Percentiles rank a stretch among this genome's conserved stretches.
Evolutionary conservation across 1,140 invertebrate genomes (phyloP).

Genomic region (Tetramorium simillimum): DNA sequence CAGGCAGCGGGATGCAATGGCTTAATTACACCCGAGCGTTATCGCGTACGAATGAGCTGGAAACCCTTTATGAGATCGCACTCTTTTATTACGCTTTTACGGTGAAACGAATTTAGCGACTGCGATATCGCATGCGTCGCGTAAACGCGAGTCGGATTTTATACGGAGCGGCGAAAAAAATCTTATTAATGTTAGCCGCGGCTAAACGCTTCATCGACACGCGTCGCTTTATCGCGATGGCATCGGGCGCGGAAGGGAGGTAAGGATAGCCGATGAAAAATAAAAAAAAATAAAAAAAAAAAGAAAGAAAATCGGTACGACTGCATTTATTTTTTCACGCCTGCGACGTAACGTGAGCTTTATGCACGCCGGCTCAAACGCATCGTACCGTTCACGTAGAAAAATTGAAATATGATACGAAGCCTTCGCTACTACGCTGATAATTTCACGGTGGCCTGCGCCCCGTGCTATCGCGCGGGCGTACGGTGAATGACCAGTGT

Average conservation of each 20-base stretch:
- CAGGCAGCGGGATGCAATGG: conserved; percentile 47
- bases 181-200: conserved; percentile 15
- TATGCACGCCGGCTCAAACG: background rate
- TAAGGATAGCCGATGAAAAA: background rate
- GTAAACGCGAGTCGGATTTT: conserved; percentile 6
- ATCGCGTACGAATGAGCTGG: conserved; percentile 43
- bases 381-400: conserved; percentile 43
- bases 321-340: conserved; percentile 37
- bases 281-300: no score
- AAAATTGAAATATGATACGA: conserved; percentile 59
- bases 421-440: conserved; percentile 1
- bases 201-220: conserved; percentile 1
- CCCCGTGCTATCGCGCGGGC: background rate
- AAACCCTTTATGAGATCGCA: conserved; percentile 36
- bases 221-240: background rate
- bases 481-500: background rate
- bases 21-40: conserved; percentile 56
- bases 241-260: background rate
- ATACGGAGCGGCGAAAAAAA: background rate
- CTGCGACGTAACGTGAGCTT: background rate
- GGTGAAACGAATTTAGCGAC: conserved; percentile 23
- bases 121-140: conserved; percentile 20
- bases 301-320: background rate
- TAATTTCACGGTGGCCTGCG: conserved; percentile 60
- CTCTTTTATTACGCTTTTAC: conserved; percentile 46